These are phyloP conservation scores for Microctenopoma stevenorrisi DNA, from an alignment of 2,797 vertebrate species.

Conservation along the genomic window DNA sequence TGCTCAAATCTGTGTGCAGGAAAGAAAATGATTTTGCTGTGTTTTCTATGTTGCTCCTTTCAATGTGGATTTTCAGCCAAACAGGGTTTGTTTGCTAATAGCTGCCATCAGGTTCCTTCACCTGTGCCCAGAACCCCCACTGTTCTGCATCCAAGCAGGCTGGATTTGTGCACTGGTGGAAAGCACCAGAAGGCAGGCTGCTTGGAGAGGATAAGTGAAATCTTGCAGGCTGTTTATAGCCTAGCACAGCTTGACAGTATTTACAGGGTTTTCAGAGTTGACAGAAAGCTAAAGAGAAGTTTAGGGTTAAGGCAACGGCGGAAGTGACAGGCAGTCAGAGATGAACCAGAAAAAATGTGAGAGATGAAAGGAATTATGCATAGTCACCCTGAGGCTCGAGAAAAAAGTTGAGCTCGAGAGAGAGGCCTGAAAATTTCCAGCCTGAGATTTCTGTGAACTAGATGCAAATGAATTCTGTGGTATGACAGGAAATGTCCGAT, in stretches of 20 bases:
- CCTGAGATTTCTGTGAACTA: conserved; percentile 9
- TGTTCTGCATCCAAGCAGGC: conserved; percentile 30
- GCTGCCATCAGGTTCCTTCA: conserved; percentile 27
- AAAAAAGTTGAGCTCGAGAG: conserved; percentile 24
- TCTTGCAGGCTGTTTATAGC: conserved; percentile 36
- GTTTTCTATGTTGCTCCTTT: conserved; percentile 12
- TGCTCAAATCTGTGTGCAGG: not conserved
- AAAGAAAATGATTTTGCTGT: not conserved
- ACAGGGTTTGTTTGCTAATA: conserved; percentile 24
- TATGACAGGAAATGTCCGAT: not conserved
- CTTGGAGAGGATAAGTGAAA: conserved; percentile 58
- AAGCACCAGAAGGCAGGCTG: conserved; percentile 53
- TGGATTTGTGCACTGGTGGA: conserved; percentile 19
- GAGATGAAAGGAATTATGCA: conserved; percentile 39
- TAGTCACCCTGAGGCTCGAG: conserved; percentile 30
- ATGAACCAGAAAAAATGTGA: conserved; percentile 29
- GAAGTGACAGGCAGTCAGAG: conserved; percentile 40
- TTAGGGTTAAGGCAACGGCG: conserved; percentile 16
- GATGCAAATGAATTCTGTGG: conserved; percentile 9
- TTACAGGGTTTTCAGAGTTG: conserved; percentile 40
- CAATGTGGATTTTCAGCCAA: conserved; percentile 29
- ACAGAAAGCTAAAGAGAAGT: conserved; percentile 35
- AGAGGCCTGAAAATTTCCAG: conserved; percentile 10
- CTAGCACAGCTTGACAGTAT: conserved; percentile 42
- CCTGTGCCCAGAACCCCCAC: conserved; percentile 39